Conservation (phyloP, 92 coral and sea anemone genomes). For the Porites evermanni region DNA sequence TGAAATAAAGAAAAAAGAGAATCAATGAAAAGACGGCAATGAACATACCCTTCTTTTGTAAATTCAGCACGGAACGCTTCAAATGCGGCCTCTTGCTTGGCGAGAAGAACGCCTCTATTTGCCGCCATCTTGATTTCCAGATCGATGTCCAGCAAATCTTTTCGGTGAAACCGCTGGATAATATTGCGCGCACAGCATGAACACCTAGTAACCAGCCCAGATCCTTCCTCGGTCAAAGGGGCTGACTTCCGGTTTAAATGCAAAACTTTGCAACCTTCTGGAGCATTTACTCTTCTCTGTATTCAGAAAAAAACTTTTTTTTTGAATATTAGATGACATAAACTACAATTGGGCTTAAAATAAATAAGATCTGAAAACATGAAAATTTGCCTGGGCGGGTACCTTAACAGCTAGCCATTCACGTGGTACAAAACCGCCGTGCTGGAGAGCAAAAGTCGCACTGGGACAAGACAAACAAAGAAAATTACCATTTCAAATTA, state of each 20-base stretch:
- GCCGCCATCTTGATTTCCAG: neutral
- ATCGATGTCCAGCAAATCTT: neutral
- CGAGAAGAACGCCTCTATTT: too few species aligned
- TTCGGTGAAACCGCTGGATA: neutral
- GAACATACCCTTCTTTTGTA: neutral
- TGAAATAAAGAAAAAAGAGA: neutral
- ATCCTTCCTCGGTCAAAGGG: constrained; percentile 1
- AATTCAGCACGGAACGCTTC: neutral
- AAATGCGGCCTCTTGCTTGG: neutral
- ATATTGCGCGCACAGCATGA: neutral
- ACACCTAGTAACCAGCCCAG: constrained; percentile 8
- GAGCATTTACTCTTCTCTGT: too few species aligned
- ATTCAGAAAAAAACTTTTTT: too few species aligned
- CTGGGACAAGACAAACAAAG: too few species aligned
- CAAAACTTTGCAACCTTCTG: too few species aligned
- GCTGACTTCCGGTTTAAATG: neutral
- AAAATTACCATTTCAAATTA: too few species aligned
- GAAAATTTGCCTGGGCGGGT: constrained; percentile 21
- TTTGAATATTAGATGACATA: too few species aligned
- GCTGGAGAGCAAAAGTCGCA: too few species aligned
- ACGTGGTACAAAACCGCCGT: too few species aligned
- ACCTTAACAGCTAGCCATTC: too few species aligned
- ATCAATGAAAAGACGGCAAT: neutral
- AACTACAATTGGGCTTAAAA: neutral
- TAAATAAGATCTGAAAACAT: neutral